Percentiles rank a stretch among this genome's conserved stretches.
Evolutionary conservation across 1,140 invertebrate genomes (phyloP).

Genomic region (Pemphigus obesinymphae): DNA sequence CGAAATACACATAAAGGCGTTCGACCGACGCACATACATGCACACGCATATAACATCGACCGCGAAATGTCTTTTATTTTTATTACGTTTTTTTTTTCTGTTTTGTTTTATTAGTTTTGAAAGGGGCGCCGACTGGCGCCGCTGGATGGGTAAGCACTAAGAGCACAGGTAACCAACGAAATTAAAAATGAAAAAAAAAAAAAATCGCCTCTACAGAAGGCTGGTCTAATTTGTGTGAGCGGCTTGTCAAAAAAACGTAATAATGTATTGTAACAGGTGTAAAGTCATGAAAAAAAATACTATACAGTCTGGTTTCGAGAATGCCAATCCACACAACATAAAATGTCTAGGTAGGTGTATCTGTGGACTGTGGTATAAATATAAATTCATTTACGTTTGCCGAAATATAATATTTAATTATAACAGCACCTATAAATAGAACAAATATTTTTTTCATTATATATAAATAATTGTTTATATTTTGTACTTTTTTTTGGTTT

Average conservation of each 20-base stretch:
- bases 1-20: slow-evolving; percentile 35
- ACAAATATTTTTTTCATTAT: too few relatives aligned
- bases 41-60: not conserved
- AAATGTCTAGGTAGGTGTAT: not conserved
- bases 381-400: slow-evolving; percentile 6
- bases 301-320: not conserved
- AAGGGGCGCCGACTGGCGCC: slow-evolving; percentile 40
- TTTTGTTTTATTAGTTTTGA: slow-evolving; percentile 38
- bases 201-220: slow-evolving; percentile 23
- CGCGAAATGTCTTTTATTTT: slow-evolving; percentile 41
- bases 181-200: slow-evolving; percentile 36
- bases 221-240: slow-evolving; percentile 39
- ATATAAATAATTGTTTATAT: too few relatives aligned
- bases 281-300: slow-evolving; percentile 34
- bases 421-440: not conserved
- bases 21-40: slow-evolving; percentile 1
- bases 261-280: slow-evolving; percentile 39
- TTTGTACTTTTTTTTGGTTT: too few relatives aligned
- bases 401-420: not conserved
- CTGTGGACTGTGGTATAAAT: too few relatives aligned
- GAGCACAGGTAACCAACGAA: slow-evolving; percentile 30
- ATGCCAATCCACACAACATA: slow-evolving; percentile 14
- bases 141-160: slow-evolving; percentile 8
- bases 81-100: slow-evolving; percentile 27
- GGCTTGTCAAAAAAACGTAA: slow-evolving; percentile 39